Conservation (phyloP, 2,888 invertebrate species). For the Hydrotaea cyrtoneurina region DNA sequence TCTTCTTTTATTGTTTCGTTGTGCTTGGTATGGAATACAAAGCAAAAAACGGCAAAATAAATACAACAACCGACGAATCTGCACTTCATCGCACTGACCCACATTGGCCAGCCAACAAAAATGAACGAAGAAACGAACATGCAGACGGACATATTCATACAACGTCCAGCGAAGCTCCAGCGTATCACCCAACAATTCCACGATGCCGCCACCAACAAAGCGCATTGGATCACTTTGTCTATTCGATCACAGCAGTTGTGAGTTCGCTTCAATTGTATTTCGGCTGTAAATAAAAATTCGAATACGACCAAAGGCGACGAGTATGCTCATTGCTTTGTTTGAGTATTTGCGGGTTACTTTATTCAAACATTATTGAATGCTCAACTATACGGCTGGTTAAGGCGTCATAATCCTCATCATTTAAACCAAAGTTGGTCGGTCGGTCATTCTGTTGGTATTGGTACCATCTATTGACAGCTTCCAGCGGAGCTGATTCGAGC, state of each 20-base stretch:
- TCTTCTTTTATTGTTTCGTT: conserved; percentile 40
- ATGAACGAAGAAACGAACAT: conserved; percentile 21
- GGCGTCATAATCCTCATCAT: neutral
- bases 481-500: neutral
- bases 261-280: conserved; percentile 24
- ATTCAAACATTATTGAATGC: conserved; percentile 36
- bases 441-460: neutral
- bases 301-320: neutral
- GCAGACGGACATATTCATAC: neutral
- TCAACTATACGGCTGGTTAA: neutral
- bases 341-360: conserved; percentile 46
- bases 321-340: conserved; percentile 43
- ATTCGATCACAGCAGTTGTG: conserved; percentile 10
- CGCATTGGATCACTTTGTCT: conserved; percentile 14
- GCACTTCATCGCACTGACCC: conserved; percentile 76
- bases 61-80: conserved; percentile 67
- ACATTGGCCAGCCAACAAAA: conserved; percentile 69
- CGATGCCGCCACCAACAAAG: neutral
- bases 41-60: conserved; percentile 23
- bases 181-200: neutral
- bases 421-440: neutral
- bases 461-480: neutral
- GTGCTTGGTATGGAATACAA: conserved; percentile 44
- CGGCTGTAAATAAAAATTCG: conserved; percentile 23
- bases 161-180: neutral